phyloP scores from a whole-genome alignment of 2,888 invertebrate species.

The Caenorhabditis sp. region DNA sequence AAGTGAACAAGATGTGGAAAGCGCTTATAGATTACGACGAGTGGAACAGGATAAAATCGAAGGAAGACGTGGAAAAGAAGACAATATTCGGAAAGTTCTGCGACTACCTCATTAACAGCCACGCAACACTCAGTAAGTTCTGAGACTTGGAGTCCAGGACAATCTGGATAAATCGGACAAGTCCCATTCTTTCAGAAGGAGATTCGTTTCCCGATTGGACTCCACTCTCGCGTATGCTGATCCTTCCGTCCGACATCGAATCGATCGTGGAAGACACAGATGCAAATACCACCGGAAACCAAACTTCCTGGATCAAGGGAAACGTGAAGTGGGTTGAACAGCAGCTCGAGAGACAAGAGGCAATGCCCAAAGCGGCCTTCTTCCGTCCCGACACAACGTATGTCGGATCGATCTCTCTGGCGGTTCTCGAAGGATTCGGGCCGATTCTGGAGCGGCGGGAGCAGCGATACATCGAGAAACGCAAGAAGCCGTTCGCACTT shows the following conservation, averaged over 20 bases:
- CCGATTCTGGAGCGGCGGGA: constrained; percentile 29
- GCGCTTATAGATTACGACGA: constrained; percentile 47
- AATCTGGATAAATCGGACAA: too few relatives aligned
- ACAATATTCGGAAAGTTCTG: constrained; percentile 52
- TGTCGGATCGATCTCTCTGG: constrained; percentile 30
- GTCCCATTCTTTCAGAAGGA: constrained; percentile 52
- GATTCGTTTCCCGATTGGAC: constrained; percentile 31
- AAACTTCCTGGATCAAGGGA: constrained; percentile 47
- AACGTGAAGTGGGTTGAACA: constrained; percentile 42
- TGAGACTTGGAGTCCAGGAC: not conserved
- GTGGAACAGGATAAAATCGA: constrained; percentile 18
- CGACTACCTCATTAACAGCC: constrained; percentile 13
- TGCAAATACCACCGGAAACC: constrained; percentile 19
- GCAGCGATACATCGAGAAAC: not conserved
- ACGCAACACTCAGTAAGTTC: constrained; percentile 26
- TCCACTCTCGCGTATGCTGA: constrained; percentile 11
- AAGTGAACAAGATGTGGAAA: constrained; percentile 44
- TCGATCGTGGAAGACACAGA: constrained; percentile 11
- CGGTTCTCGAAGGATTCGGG: constrained; percentile 31
- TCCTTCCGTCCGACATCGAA: constrained; percentile 35
- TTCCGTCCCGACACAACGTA: constrained; percentile 31
- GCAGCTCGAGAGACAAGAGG: constrained; percentile 2
- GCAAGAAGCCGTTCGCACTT: not conserved
- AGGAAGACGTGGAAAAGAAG: constrained; percentile 47
- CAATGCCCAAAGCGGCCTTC: constrained; percentile 12